phyloP scores from a whole-genome alignment of 2,113 vertebrate genomes.

The Scatophagus argus region DNA sequence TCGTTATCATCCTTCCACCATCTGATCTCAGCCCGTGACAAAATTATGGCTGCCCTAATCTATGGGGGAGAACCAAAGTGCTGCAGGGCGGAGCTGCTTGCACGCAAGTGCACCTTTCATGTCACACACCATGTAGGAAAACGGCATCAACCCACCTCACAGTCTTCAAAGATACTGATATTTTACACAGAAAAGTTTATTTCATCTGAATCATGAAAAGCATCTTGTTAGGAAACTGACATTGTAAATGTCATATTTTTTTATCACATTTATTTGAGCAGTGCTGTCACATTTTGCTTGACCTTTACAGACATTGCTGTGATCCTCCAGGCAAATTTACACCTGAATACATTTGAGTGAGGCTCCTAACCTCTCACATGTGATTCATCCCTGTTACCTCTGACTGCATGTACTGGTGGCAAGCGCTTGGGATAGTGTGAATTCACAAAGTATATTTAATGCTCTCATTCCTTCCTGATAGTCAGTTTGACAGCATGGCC shows the following conservation, averaged over 20 bases:
- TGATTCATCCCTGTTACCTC: conserved; percentile 28
- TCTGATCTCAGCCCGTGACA: conserved; percentile 33
- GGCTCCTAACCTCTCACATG: conserved; percentile 17
- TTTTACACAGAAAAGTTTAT: background rate
- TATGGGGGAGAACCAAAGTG: conserved; percentile 17
- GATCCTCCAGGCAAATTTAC: conserved; percentile 4
- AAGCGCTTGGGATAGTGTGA: background rate
- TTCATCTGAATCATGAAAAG: background rate
- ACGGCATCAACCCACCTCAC: background rate
- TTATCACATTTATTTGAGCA: background rate
- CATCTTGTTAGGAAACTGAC: background rate
- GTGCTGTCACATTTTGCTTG: background rate
- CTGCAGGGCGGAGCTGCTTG: conserved; percentile 13
- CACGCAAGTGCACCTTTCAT: background rate
- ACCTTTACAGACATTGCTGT: conserved; percentile 33
- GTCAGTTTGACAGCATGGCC: background rate
- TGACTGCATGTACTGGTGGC: background rate
- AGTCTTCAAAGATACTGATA: background rate
- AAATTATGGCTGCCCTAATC: conserved; percentile 22
- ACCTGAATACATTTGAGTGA: conserved; percentile 10
- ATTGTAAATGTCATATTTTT: background rate
- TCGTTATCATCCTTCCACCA: conserved; percentile 41
- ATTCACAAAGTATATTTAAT: background rate
- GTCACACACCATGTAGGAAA: background rate
- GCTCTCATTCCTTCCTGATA: background rate